Conservation (phyloP, 2,113 vertebrate species). For the Todiramphus chloris region DNA sequence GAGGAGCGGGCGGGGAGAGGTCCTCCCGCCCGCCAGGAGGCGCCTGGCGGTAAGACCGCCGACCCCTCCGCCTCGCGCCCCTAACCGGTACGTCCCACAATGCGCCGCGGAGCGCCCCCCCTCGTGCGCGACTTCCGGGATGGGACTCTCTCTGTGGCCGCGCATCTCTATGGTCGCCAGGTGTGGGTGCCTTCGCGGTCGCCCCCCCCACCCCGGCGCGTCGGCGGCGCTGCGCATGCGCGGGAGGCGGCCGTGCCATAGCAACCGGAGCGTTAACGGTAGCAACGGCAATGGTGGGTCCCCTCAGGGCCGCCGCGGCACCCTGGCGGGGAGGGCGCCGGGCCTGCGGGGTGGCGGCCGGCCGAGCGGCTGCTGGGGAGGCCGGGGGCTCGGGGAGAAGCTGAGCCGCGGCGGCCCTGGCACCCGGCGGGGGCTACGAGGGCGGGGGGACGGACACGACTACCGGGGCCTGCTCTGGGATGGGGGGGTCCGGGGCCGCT, state of each 20-base stretch:
- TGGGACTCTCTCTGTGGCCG: neutral
- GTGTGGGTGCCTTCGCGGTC: neutral
- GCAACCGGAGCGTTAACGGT: constrained; percentile 78
- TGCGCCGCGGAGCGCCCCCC: neutral
- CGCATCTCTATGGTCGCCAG: neutral
- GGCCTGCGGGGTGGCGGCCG: neutral
- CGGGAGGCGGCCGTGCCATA: constrained; percentile 60
- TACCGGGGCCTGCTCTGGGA: neutral
- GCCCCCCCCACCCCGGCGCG: neutral
- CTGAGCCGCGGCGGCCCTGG: too few species aligned
- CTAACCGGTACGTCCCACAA: neutral
- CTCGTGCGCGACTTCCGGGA: neutral
- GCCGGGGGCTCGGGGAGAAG: neutral
- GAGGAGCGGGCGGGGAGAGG: neutral
- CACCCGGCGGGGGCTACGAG: too few species aligned
- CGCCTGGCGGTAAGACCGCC: neutral
- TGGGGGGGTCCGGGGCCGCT: neutral
- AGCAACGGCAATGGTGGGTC: constrained; percentile 79
- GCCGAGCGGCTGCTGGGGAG: neutral
- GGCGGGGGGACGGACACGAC: neutral
- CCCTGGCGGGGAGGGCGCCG: neutral
- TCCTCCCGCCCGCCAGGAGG: neutral
- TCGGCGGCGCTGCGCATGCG: constrained; percentile 59
- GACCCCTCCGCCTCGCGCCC: too few species aligned
- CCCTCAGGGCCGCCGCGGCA: neutral